Base-by-base conservation (phyloP, 1,140 invertebrate genomes). In the Cataglyphis hispanica region DNA sequence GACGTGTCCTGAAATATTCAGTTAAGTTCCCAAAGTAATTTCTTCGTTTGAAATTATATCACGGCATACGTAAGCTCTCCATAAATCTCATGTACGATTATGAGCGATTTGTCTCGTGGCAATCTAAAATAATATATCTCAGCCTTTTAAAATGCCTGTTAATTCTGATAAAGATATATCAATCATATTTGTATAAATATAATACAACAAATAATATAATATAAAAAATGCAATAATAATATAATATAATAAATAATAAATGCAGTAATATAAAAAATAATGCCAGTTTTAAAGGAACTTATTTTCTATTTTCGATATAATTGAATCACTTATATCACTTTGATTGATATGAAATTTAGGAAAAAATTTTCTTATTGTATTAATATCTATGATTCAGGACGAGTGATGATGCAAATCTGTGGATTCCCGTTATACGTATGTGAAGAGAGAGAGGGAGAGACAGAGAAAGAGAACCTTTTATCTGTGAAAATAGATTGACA, bases 401-500 rank as follows among this genome's bases (percentile, higher is more conserved):
- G 72, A 58, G 43, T 11, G 5, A 58, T 27, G 19, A 27, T 74
- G 37, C 34, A 61, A 83, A 60, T 83, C 25, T 22, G 13, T 46
- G 46, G 19, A 25, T 27, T 34, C 53, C 25, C 50, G 13, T 58
- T 43, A 81, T 53, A 50, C 46, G 5, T 19, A 19, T 43, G 8
- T 64, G 56, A 2, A 3, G 4, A 31, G 2, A 31, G 31, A 31
- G 31, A 31, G 27, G 2, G 27, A 31, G 27, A 31, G 27, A 31
- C 1, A 31, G 27, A 31, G 27, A 37, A 3, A 6, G 34, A 37
- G 34, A 40, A 60, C 37, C 27, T 40, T 60, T 83, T 74, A 72
- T 13, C 67, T 60, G 56, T n/a, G 40, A 83, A 74, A 83, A 83
- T 83, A 83, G 78, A 81, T 53, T 81, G 78, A 81, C 78, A 81